Conservation (phyloP, 1,140 invertebrate genomes). For the Amyelois transitella region DNA sequence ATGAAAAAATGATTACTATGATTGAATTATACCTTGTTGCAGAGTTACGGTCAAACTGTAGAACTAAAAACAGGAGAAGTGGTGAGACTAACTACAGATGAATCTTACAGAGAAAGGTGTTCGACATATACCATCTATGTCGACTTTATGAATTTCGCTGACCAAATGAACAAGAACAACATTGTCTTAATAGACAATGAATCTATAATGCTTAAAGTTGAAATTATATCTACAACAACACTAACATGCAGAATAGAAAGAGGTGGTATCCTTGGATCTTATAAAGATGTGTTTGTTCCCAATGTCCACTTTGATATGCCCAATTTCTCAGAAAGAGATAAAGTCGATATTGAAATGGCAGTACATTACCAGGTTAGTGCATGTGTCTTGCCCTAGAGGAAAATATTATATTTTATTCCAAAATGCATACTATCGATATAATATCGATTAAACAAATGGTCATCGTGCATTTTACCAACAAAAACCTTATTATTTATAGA, state of each 20-base stretch:
- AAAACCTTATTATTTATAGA: too few relatives aligned
- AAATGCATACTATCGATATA: neutral
- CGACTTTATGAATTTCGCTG: constrained; percentile 87
- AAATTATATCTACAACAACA: constrained; percentile 76
- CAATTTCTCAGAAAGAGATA: constrained; percentile 87
- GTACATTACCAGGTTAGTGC: constrained; percentile 79
- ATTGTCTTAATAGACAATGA: constrained; percentile 86
- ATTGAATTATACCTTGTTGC: too few relatives aligned
- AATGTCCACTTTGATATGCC: constrained; percentile 86
- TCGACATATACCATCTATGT: constrained; percentile 81
- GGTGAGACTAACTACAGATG: constrained; percentile 84
- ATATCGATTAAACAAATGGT: neutral
- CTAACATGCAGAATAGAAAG: constrained; percentile 72
- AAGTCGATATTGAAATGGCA: constrained; percentile 82
- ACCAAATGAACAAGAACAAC: constrained; percentile 81
- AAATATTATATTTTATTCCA: neutral
- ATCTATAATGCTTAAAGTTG: constrained; percentile 83
- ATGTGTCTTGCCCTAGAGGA: too few relatives aligned
- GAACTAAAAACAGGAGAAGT: constrained; percentile 79
- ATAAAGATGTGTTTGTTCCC: constrained; percentile 82
- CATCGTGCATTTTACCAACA: too few relatives aligned
- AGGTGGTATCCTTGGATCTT: constrained; percentile 64
- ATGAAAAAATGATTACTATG: constrained; percentile 76
- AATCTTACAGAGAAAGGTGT: constrained; percentile 81
- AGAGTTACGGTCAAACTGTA: constrained; percentile 66